Evolutionary conservation across 2,888 invertebrate genomes (phyloP), one percentile per base, ranked within the genome.

Genomic region (Cetonia aurata): DNA sequence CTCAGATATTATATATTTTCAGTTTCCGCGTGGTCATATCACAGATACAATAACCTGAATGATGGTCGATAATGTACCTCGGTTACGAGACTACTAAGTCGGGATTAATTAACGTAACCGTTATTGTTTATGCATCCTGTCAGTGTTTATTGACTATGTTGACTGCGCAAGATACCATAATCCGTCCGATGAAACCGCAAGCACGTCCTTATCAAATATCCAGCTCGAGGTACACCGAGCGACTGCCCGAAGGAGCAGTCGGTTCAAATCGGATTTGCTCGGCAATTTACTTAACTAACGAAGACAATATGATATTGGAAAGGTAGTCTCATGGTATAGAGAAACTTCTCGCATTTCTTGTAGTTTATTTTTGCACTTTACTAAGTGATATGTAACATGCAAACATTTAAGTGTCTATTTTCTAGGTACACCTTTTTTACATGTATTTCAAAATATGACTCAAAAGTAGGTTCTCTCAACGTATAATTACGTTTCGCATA

Each of bases 241-340:
- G 19, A 9, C 66, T 8, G 56, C 15, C n/a, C 17, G 25, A 66
- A 55, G 55, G 12, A n/a, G n/a, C 44, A 48, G 9, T 67, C 67
- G 67, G 67, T 13, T 17, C 15, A 67, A 25, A 13, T 67, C 67
- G 67, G 55, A 25, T 56, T 46, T 44, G 13, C n/a, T 55, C 67
- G 67, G 10, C 44, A 46, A 67, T 53, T 56, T 42, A 44, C 67
- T 67, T 67, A 67, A 50, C 55, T 17, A 56, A 42, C 19, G n/a
- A 13, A 9, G 13, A 13, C 55, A 67, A 44, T 15, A 13, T 44
- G 9, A 12, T 44, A n/a, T 12, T 44, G 10, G 13, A 19, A 53
- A 67, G 67, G 67, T 67, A 15, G 55, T 55, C 19, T 55, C 46
- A 67, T 17, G 44, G 13, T 25, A 3, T 25, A 3, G 25, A 25